phyloP scores from a whole-genome alignment of 1,140 invertebrate species.

The Zaprionus ornatus region DNA sequence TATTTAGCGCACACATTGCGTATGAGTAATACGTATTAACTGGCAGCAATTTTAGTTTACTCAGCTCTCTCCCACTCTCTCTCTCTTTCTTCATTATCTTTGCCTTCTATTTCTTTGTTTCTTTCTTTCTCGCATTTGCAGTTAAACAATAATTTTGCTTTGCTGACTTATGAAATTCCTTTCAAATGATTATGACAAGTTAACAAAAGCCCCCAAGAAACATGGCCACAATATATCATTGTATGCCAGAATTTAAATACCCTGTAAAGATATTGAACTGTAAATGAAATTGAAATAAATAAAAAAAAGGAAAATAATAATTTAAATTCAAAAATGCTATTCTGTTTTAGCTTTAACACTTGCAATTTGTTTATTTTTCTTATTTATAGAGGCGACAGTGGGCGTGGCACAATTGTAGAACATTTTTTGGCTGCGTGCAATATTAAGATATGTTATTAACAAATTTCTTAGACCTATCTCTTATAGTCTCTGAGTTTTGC shows the following conservation, averaged over 20 bases:
- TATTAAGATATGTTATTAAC: no score
- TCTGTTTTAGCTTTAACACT: no score
- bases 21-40: slow-evolving; percentile 39
- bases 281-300: neutral
- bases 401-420: no score
- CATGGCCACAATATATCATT: neutral
- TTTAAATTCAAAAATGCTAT: no score
- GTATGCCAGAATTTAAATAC: neutral
- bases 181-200: slow-evolving; percentile 43
- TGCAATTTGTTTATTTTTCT: no score
- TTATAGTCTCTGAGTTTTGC: no score
- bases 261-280: neutral
- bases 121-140: slow-evolving; percentile 15
- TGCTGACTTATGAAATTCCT: slow-evolving; percentile 40
- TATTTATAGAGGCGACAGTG: no score
- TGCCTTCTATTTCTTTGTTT: neutral
- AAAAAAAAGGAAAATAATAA: no score
- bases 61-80: neutral
- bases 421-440: no score
- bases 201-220: neutral
- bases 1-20: slow-evolving; percentile 27
- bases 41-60: slow-evolving; percentile 1
- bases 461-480: no score
- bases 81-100: neutral
- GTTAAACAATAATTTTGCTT: slow-evolving; percentile 13